A percentile compares a stretch with the other conserved stretches of the same genome.
Evolutionary conservation across 2,113 vertebrate species (phyloP).

Genomic region (Lepus europaeus): DNA sequence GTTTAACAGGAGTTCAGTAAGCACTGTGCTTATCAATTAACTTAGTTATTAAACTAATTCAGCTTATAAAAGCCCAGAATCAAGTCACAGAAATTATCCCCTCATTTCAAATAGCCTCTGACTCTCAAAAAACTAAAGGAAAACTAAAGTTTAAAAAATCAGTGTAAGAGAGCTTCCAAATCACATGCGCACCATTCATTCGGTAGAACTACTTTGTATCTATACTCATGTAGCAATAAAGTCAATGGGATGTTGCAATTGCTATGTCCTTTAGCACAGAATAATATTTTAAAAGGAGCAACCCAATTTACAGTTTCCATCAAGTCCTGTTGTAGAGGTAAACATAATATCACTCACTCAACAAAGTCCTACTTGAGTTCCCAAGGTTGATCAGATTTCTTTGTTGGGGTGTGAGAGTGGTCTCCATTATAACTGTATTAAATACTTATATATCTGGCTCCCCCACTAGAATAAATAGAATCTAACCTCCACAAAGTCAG

Average conservation of each 20-base stretch:
- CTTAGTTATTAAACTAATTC: neutral
- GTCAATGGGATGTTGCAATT: neutral
- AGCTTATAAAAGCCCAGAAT: neutral
- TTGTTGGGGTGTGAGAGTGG: neutral
- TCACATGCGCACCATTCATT: neutral
- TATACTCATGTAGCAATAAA: neutral
- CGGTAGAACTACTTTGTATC: neutral
- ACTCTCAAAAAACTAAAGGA: neutral
- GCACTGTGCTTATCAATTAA: neutral
- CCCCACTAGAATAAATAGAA: neutral
- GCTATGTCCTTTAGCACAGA: neutral
- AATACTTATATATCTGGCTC: neutral
- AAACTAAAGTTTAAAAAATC: too few species aligned
- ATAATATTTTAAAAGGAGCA: neutral
- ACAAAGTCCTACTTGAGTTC: neutral
- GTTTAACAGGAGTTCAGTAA: neutral
- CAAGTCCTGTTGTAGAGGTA: neutral
- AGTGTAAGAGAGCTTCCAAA: neutral
- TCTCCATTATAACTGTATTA: neutral
- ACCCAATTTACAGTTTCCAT: neutral
- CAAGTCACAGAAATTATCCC: neutral
- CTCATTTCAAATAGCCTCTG: neutral
- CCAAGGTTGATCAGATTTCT: neutral
- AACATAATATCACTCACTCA: neutral
- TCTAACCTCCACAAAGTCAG: neutral